A percentile compares a stretch with the other conserved stretches of the same genome.
Evolutionary conservation across 2,113 vertebrate genomes (phyloP).

Genomic region (Syngnathus typhle): DNA sequence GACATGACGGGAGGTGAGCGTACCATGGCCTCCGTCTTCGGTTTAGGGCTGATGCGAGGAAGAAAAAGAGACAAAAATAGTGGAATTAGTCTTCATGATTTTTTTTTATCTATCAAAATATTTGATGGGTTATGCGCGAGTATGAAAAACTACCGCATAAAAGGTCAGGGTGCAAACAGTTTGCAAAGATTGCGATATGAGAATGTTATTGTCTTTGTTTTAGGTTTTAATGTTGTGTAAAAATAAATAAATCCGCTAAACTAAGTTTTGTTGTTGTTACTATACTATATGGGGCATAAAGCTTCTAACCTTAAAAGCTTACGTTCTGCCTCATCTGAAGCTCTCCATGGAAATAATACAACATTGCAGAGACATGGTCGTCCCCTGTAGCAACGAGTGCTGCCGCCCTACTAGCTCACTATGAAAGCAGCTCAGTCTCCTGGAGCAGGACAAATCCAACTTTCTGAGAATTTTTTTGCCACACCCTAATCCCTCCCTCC

Average conservation of each 20-base stretch:
- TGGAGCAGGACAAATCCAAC: conserved; percentile 54
- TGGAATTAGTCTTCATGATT: background rate
- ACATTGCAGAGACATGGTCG: conserved; percentile 9
- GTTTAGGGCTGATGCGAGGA: conserved; percentile 84
- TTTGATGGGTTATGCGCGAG: background rate
- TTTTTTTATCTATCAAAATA: background rate
- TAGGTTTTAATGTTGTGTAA: too few relatives aligned
- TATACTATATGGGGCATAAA: background rate
- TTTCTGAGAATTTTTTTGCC: conserved; percentile 56
- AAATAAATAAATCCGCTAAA: background rate
- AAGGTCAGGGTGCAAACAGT: background rate
- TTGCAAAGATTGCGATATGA: background rate
- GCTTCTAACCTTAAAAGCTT: background rate
- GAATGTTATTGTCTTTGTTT: background rate
- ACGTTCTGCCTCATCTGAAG: background rate
- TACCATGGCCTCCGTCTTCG: conserved; percentile 99
- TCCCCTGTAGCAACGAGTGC: conserved; percentile 32
- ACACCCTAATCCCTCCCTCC: conserved; percentile 58
- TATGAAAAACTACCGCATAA: background rate
- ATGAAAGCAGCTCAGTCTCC: conserved; percentile 45
- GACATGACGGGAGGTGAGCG: conserved; percentile 98
- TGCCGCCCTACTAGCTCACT: conserved; percentile 19
- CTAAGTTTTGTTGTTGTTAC: background rate
- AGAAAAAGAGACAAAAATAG: conserved; percentile 4
- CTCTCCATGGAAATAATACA: background rate